Base-by-base conservation (phyloP, 2,888 invertebrate species). In the Meloe dianella region DNA sequence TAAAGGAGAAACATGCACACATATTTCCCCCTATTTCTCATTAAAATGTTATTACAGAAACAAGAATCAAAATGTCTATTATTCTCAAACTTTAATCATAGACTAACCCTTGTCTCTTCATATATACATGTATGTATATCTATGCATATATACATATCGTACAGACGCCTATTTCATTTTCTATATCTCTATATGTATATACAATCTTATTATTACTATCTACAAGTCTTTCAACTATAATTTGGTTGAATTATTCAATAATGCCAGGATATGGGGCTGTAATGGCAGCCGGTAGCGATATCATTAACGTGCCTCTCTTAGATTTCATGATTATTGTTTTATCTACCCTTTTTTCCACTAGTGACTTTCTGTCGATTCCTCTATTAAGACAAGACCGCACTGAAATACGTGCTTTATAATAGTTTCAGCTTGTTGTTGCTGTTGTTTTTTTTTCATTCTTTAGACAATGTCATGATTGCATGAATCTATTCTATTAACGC, bases 1-100 rank as follows among this genome's bases (percentile, higher is more conserved):
- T 68, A 64, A 62, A 64, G 61, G 61, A 14, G 41, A 60, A 57
- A 62, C 47, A 63, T n/a, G 20, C 63, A 41, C 58, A 60, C 38
- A 61, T 64, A 62, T 51, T 64, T 68, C 60, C 68, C 65, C 68
- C 65, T 65, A 41, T 63, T 58, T 62, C 57, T 60, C 68, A 68
- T 68, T 68, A 68, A 68, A 68, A 65, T 65, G 65, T 68, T 68
- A 68, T 68, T 68, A 65, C 63, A 63, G 68, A 68, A 68, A 63
- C 60, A 61, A 61, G 61, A 57, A 67, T 57, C 61, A 51, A 61
- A 67, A 67, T 67, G 67, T 67, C 62, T 65, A 59, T 68, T 65
- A 68, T 68, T 63, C 60, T 27, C n/a, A 47, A 47, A 17, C 62
- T 68, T 65, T 68, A 68, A 68, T 68, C 68, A 65, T 63, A 63